Percentiles rank a stretch among this genome's conserved stretches.
Conservation (phyloP, 2,113 vertebrate species). For the Ariopsis seemanni region DNA sequence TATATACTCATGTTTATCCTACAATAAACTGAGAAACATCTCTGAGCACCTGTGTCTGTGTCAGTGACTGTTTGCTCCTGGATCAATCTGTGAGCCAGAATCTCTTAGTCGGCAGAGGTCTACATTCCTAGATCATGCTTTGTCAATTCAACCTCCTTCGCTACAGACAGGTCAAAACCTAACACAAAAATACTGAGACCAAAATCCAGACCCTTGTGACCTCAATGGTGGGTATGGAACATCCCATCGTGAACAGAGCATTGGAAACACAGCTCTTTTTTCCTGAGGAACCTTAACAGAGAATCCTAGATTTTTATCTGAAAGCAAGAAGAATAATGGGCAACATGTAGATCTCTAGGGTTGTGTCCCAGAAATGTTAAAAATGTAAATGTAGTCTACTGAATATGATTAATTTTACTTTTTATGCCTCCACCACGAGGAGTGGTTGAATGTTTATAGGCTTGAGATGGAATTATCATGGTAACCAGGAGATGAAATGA, state of each 20-base stretch:
- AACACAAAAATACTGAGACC: too few relatives aligned
- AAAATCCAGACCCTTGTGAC: too few relatives aligned
- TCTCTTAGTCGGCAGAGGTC: too few relatives aligned
- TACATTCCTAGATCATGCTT: too few relatives aligned
- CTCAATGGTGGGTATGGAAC: too few relatives aligned
- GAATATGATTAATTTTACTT: not conserved
- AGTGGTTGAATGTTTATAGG: not conserved
- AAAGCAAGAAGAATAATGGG: not conserved
- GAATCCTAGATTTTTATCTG: conserved; percentile 1
- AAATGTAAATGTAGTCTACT: conserved; percentile 7
- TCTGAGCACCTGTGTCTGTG: too few relatives aligned
- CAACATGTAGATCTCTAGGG: not conserved
- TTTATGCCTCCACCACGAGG: not conserved
- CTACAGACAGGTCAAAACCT: too few relatives aligned
- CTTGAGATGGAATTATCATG: not conserved
- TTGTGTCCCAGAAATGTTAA: conserved; percentile 11
- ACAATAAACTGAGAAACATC: too few relatives aligned
- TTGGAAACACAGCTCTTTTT: not conserved
- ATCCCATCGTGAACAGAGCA: not conserved
- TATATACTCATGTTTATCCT: too few relatives aligned
- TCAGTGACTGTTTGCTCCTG: too few relatives aligned
- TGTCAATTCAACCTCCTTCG: too few relatives aligned
- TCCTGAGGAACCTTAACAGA: not conserved
- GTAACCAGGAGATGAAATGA: not conserved
- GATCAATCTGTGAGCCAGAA: too few relatives aligned